Evolutionary conservation across 2,888 invertebrate genomes (phyloP).

Genomic region (Stenurella melanura): DNA sequence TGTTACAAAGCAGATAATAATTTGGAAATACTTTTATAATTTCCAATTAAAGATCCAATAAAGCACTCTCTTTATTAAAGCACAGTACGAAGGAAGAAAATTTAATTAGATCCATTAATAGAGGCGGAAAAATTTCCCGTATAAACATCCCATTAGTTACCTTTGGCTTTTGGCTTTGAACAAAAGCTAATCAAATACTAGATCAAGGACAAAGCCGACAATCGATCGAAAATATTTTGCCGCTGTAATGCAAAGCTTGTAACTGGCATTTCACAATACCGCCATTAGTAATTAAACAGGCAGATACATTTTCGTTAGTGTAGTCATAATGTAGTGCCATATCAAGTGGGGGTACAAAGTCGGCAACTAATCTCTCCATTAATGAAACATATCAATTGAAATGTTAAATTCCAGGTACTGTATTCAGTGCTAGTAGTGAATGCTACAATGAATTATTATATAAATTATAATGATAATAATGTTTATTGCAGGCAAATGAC

Average conservation of each 20-base stretch:
- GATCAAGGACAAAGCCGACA: constrained; percentile 28
- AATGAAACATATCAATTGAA: not conserved
- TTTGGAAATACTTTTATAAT: not conserved
- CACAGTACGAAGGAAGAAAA: constrained; percentile 12
- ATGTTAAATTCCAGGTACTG: not conserved
- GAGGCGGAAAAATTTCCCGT: constrained; percentile 35
- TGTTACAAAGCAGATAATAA: not conserved
- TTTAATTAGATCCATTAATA: constrained; percentile 23
- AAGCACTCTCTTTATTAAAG: not conserved
- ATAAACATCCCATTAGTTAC: constrained; percentile 30
- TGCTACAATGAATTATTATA: no score
- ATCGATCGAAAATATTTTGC: constrained; percentile 18
- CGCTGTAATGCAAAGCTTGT: constrained; percentile 24
- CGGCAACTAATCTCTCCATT: not conserved
- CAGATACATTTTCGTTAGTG: not conserved
- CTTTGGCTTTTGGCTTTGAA: constrained; percentile 24
- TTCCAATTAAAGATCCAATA: not conserved
- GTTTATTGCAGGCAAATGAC: no score
- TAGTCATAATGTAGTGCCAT: not conserved
- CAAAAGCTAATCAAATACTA: constrained; percentile 37
- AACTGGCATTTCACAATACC: constrained; percentile 31
- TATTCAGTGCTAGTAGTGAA: not conserved
- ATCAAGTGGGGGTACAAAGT: constrained; percentile 7
- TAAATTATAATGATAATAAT: no score
- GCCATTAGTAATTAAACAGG: constrained; percentile 22